Evolutionary conservation across 2,888 invertebrate species (phyloP).

Genomic region (Agrenia bidenticulata): DNA sequence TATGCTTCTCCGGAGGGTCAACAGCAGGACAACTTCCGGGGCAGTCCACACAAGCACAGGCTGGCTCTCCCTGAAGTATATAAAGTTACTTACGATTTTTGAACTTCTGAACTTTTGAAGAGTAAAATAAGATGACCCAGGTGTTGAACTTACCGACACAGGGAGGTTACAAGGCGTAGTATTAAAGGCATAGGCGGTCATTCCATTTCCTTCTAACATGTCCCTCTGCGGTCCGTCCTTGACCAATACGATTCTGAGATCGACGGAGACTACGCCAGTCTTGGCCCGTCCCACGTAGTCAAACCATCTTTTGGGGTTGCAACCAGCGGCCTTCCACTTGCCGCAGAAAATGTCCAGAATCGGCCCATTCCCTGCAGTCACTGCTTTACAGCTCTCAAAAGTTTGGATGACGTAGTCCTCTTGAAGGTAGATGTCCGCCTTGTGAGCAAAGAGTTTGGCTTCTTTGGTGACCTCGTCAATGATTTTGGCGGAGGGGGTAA

Average conservation of each 20-base stretch:
- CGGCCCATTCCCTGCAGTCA: conserved; percentile 55
- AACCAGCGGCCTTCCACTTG: conserved; percentile 64
- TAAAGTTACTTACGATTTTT: no score
- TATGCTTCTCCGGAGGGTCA: conserved; percentile 20
- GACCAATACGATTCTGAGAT: conserved; percentile 62
- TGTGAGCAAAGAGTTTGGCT: conserved; percentile 18
- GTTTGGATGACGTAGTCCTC: conserved; percentile 65
- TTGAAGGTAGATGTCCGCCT: conserved; percentile 58
- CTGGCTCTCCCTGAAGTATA: conserved; percentile 53
- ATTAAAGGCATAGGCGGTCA: conserved; percentile 14
- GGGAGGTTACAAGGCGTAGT: conserved; percentile 36
- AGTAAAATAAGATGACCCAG: no score
- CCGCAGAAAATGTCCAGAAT: conserved; percentile 74
- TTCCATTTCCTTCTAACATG: background rate
- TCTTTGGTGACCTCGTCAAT: conserved; percentile 1
- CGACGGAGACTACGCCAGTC: conserved; percentile 60
- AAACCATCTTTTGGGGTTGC: conserved; percentile 61
- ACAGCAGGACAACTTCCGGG: conserved; percentile 74
- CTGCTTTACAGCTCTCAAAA: conserved; percentile 75
- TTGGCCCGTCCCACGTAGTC: conserved; percentile 36
- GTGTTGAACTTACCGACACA: conserved; percentile 19
- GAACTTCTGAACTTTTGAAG: no score
- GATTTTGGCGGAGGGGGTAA: conserved; percentile 7
- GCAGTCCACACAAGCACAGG: conserved; percentile 89
- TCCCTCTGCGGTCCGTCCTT: conserved; percentile 9